Conservation (phyloP, 2,888 invertebrate genomes). For the Sesia apiformis region DNA sequence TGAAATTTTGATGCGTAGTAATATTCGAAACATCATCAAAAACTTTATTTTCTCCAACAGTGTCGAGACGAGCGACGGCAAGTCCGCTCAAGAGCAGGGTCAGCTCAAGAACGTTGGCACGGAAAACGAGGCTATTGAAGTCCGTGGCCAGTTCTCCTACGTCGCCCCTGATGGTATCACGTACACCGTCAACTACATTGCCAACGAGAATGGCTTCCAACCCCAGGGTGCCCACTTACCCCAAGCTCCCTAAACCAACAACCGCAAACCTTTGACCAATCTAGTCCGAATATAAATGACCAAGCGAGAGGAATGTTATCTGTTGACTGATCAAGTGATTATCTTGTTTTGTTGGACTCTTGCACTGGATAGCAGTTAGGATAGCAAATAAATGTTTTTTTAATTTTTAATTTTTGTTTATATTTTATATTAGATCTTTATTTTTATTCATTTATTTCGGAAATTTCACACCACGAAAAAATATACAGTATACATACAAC, state of each 20-base stretch:
- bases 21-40: neutral
- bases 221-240: slow-evolving; percentile 52
- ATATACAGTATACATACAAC: too few relatives aligned
- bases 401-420: neutral
- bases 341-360: slow-evolving; percentile 12
- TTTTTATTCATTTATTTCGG: too few relatives aligned
- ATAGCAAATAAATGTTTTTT: slow-evolving; percentile 20
- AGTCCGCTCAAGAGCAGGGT: slow-evolving; percentile 22
- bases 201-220: slow-evolving; percentile 71
- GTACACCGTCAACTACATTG: slow-evolving; percentile 65
- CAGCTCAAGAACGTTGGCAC: slow-evolving; percentile 32
- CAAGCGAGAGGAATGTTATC: slow-evolving; percentile 13
- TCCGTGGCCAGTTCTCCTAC: slow-evolving; percentile 46
- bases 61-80: slow-evolving; percentile 44
- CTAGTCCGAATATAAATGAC: slow-evolving; percentile 48
- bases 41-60: slow-evolving; percentile 18
- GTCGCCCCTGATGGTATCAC: slow-evolving; percentile 52
- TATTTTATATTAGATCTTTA: neutral
- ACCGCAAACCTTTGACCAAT: slow-evolving; percentile 11
- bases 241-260: slow-evolving; percentile 18
- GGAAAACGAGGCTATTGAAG: slow-evolving; percentile 35
- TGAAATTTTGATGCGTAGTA: too few relatives aligned
- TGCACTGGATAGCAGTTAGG: slow-evolving; percentile 18
- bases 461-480: too few relatives aligned
- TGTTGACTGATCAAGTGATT: slow-evolving; percentile 11